A percentile compares a stretch with the other conserved stretches of the same genome.
These are phyloP conservation scores for Drymonia ruficornis DNA, from an alignment of 2,888 invertebrate species.

Conservation along the genomic window DNA sequence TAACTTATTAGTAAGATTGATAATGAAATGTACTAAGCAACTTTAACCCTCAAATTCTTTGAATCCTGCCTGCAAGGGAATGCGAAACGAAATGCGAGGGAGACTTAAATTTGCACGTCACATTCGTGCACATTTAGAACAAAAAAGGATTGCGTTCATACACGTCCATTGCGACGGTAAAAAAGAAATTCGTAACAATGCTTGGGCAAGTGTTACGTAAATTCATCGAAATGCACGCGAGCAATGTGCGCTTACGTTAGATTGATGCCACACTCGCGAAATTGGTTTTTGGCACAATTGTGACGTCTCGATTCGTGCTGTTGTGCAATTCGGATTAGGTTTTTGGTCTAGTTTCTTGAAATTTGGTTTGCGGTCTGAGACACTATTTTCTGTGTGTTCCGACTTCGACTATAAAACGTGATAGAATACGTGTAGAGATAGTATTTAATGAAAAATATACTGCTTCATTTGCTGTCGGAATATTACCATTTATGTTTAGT, in stretches of 20 bases:
- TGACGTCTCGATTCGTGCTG: slow-evolving; percentile 16
- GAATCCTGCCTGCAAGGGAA: too few species aligned
- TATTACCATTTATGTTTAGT: too few species aligned
- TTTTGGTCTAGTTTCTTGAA: slow-evolving; percentile 26
- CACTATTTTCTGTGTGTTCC: slow-evolving; percentile 11
- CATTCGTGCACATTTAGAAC: slow-evolving; percentile 18
- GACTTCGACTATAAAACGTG: too few species aligned
- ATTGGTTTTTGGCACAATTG: slow-evolving; percentile 20
- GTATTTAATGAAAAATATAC: too few species aligned
- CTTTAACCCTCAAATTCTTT: neutral
- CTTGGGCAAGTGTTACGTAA: slow-evolving; percentile 37
- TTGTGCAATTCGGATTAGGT: slow-evolving; percentile 28
- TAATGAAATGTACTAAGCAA: too few species aligned
- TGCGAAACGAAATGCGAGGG: neutral
- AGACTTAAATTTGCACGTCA: neutral
- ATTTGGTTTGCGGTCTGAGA: slow-evolving; percentile 5
- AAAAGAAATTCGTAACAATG: slow-evolving; percentile 44
- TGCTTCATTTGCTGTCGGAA: too few species aligned
- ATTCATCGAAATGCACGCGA: slow-evolving; percentile 30
- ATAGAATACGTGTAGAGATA: too few species aligned
- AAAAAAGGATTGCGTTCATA: slow-evolving; percentile 27
- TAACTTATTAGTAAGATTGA: neutral
- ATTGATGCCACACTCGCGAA: slow-evolving; percentile 29
- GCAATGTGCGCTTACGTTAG: slow-evolving; percentile 19
- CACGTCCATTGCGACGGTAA: slow-evolving; percentile 33